Evolutionary conservation across 1,140 invertebrate species (phyloP).

Genomic region (Globodera rostochiensis): DNA sequence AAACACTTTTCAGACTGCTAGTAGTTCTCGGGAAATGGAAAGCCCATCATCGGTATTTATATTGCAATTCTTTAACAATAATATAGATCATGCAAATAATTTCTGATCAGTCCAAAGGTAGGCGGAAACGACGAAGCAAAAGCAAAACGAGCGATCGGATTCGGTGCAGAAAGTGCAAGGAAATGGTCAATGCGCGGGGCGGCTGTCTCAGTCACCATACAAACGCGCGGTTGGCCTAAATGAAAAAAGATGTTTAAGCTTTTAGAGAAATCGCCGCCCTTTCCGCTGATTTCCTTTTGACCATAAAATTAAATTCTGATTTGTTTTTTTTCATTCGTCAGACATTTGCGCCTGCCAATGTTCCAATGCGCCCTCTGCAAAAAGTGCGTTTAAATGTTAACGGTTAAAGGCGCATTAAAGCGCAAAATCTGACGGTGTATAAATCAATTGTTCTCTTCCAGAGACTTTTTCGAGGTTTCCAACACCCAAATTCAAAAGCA

Average conservation of each 20-base stretch:
- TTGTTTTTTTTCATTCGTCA: neutral
- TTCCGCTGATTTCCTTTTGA: neutral
- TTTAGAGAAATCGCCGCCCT: neutral
- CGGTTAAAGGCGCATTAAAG: too few relatives aligned
- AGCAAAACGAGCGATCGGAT: conserved; percentile 28
- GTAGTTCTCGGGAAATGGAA: neutral
- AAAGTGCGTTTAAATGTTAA: conserved; percentile 6
- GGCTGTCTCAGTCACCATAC: conserved; percentile 38
- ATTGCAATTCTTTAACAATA: neutral
- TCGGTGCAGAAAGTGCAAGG: conserved; percentile 32
- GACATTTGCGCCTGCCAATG: conserved; percentile 38
- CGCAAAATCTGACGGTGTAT: neutral
- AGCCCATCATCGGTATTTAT: neutral
- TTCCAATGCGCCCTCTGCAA: conserved; percentile 31
- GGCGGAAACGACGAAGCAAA: conserved; percentile 7
- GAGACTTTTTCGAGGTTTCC: conserved; percentile 37
- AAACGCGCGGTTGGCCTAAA: conserved; percentile 33
- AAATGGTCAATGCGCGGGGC: conserved; percentile 33
- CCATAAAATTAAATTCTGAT: neutral
- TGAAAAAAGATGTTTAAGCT: too few relatives aligned
- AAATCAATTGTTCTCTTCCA: neutral
- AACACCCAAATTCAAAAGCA: conserved; percentile 31
- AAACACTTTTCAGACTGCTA: neutral
- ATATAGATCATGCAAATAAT: neutral
- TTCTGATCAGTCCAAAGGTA: neutral